phyloP scores from a whole-genome alignment of 2,888 invertebrate genomes.

The Schizaphis graminum region DNA sequence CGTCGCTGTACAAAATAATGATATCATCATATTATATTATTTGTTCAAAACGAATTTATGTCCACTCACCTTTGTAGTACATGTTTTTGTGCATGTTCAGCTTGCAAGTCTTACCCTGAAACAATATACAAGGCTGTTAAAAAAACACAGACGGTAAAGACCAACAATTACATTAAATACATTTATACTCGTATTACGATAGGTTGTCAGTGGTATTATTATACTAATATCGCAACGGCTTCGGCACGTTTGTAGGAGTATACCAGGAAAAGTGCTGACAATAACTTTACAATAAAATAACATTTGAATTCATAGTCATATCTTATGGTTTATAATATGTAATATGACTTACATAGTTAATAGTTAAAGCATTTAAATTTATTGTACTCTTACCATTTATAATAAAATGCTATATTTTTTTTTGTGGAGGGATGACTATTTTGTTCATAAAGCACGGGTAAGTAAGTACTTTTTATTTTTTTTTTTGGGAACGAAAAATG shows the following conservation, averaged over 20 bases:
- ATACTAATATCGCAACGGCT: background rate
- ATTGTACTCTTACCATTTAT: background rate
- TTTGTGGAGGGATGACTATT: background rate
- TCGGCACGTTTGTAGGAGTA: background rate
- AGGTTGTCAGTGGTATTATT: background rate
- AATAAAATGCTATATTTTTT: background rate
- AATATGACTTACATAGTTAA: background rate
- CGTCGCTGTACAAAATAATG: background rate
- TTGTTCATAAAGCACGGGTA: background rate
- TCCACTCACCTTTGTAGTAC: constrained; percentile 84
- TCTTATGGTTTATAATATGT: background rate
- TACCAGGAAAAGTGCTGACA: background rate
- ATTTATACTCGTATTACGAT: background rate
- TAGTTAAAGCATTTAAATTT: background rate
- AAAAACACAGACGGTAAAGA: background rate
- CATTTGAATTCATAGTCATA: background rate
- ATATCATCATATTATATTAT: background rate
- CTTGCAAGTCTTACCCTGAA: constrained; percentile 82
- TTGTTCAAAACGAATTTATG: constrained; percentile 41
- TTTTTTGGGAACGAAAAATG: background rate
- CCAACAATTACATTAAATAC: background rate
- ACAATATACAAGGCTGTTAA: constrained; percentile 67
- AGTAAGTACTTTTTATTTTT: background rate
- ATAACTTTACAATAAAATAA: background rate
- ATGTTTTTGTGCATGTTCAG: constrained; percentile 88